Evolutionary conservation across 2,113 vertebrate species (phyloP), one percentile per base, ranked within the genome.

Genomic region (Mus musculus): DNA sequence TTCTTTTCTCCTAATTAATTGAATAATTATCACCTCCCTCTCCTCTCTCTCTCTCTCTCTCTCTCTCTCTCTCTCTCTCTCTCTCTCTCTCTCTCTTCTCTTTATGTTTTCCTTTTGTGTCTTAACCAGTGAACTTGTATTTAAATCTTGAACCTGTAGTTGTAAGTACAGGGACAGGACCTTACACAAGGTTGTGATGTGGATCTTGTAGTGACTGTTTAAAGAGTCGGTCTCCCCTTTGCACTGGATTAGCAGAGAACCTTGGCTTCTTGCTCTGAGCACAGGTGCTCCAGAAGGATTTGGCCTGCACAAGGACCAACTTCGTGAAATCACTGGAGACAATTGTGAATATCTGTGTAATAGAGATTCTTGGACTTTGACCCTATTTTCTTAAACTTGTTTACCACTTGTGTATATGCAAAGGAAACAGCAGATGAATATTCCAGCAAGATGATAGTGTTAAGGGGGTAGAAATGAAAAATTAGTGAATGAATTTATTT

Each of bases 401-500:
- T 80, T 76, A 81, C 5, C 39, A 16, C 11, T 36, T 36, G 76
- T 8, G 10, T 85, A 69, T 30, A 28, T 90, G 24, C 0, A 67
- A 89, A 69, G 19, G 78, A 67, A 54, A 46, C 10, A 36, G 3
- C 12, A 36, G 46, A 65, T 49, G 28, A 39, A 52, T 67, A 61
- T 67, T 86, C 19, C 52, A 39, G 33, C 69, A 95, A 16, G 59
- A 89, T 39, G 7, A 13, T 72, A 69, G 72, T 93, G 63, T 54
- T 17, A 92, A 4, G n/a, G n/a, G 3, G 89, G 69, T 67, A 59
- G 5, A 88, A 93, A 71, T 93, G 3, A 88, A 93, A 95, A 90
- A 81, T 56, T n/a, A 85, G 24, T 78, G 46, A 94, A 88, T 88
- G n/a, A 71, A 59, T 94, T 22, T 3, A 6, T 88, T 95, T 75